phyloP scores from a whole-genome alignment of 2,888 invertebrate species.

The Belgica antarctica region DNA sequence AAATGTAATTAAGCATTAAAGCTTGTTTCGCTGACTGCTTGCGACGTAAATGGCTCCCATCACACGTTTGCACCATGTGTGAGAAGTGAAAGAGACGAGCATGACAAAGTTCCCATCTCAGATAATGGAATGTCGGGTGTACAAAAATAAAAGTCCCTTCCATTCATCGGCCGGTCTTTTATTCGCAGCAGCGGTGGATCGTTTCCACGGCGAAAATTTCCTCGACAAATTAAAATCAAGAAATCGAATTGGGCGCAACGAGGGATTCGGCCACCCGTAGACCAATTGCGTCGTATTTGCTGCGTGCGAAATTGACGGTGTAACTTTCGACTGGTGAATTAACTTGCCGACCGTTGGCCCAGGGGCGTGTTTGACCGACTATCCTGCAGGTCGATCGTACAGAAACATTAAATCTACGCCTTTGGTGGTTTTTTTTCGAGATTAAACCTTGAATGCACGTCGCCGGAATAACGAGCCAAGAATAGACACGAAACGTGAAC shows the following conservation, averaged over 20 bases:
- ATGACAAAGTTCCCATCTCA: too few relatives aligned
- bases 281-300: neutral
- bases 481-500: neutral
- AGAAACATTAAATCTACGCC: neutral
- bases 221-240: too few relatives aligned
- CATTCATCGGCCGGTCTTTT: too few relatives aligned
- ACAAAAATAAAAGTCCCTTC: conserved; percentile 38
- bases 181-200: too few relatives aligned
- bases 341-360: neutral
- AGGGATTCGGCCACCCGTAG: too few relatives aligned
- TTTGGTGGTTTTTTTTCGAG: conserved; percentile 19
- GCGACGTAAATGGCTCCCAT: neutral
- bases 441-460: conserved; percentile 19
- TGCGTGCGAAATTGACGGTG: neutral
- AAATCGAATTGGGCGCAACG: too few relatives aligned
- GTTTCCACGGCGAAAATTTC: too few relatives aligned
- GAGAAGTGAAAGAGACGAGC: conserved; percentile 24
- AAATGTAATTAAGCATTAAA: conserved; percentile 37
- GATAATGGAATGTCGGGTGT: conserved; percentile 20
- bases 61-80: neutral
- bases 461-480: neutral
- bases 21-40: neutral
- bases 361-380: neutral
- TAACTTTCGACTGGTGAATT: neutral
- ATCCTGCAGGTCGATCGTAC: too few relatives aligned